These are phyloP conservation scores for Steromphala cineraria DNA, from an alignment of 2,888 invertebrate genomes.

Conservation along the genomic window DNA sequence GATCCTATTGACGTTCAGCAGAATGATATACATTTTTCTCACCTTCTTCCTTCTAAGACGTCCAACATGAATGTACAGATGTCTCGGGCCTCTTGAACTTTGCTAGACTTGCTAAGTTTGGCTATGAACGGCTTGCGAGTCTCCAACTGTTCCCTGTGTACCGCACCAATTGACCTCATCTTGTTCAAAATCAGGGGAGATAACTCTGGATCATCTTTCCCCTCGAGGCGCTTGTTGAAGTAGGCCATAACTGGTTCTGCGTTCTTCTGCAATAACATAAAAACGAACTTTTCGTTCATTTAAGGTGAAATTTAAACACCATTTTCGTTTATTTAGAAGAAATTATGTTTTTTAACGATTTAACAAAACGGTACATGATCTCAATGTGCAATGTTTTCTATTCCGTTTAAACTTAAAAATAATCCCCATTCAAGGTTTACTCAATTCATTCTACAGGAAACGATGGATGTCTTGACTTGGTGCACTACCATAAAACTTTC, in stretches of 20 bases:
- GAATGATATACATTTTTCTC: background rate
- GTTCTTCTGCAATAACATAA: background rate
- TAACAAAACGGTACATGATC: too few relatives aligned
- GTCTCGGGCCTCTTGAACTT: conserved; percentile 43
- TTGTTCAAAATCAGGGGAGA: conserved; percentile 30
- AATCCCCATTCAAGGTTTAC: too few relatives aligned
- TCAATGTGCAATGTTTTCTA: too few relatives aligned
- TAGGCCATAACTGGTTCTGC: conserved; percentile 30
- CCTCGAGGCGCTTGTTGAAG: conserved; percentile 29
- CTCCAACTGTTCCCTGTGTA: conserved; percentile 43
- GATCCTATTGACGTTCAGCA: too few relatives aligned
- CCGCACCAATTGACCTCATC: conserved; percentile 43
- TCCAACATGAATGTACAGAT: conserved; percentile 48
- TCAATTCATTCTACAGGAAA: too few relatives aligned
- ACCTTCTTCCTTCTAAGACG: conserved; percentile 64
- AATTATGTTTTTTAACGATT: too few relatives aligned
- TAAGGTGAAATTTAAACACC: too few relatives aligned
- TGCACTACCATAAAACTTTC: too few relatives aligned
- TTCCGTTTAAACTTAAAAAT: too few relatives aligned
- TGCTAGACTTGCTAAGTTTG: conserved; percentile 33
- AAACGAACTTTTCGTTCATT: too few relatives aligned
- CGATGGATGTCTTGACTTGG: too few relatives aligned
- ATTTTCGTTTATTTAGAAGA: too few relatives aligned
- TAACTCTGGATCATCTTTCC: conserved; percentile 27
- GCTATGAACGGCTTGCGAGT: conserved; percentile 46